Conservation (phyloP, 2,113 vertebrate genomes). For the Seriola dumerili region DNA sequence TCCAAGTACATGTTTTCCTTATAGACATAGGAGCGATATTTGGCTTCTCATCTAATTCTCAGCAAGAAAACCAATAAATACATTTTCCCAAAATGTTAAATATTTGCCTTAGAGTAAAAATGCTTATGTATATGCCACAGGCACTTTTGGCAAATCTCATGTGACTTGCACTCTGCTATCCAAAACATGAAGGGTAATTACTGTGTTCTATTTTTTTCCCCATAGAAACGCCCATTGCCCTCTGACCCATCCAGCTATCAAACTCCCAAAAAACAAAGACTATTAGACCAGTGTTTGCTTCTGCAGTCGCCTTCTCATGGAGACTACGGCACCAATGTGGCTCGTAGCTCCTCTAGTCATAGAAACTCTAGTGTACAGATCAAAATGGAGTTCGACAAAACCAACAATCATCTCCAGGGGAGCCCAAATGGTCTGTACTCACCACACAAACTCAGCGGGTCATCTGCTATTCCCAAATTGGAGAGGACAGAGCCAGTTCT, state of each 20-base stretch:
- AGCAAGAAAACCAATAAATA: background rate
- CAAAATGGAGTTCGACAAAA: conserved; percentile 77
- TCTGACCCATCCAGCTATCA: conserved; percentile 78
- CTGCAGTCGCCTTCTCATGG: conserved; percentile 74
- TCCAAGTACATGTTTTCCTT: too few species aligned
- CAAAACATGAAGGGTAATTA: background rate
- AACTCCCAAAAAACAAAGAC: conserved; percentile 84
- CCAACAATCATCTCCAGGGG: conserved; percentile 67
- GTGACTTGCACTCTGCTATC: background rate
- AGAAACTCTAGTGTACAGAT: conserved; percentile 64
- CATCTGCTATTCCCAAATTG: conserved; percentile 56
- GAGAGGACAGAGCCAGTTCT: conserved; percentile 66
- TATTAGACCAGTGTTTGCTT: conserved; percentile 76
- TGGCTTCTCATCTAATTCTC: background rate
- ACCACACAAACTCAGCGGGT: conserved; percentile 72
- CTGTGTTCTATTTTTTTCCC: background rate
- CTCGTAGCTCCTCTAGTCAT: conserved; percentile 58
- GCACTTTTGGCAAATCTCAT: background rate
- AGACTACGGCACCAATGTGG: conserved; percentile 61
- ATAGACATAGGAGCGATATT: too few species aligned
- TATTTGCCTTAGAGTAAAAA: background rate
- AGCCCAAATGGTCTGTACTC: conserved; percentile 75
- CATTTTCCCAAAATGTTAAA: background rate
- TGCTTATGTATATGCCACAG: background rate
- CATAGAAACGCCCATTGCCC: conserved; percentile 84